A percentile compares a stretch with the other conserved stretches of the same genome.
Conservation (phyloP, 2,888 invertebrate genomes). For the Pecten maximus region DNA sequence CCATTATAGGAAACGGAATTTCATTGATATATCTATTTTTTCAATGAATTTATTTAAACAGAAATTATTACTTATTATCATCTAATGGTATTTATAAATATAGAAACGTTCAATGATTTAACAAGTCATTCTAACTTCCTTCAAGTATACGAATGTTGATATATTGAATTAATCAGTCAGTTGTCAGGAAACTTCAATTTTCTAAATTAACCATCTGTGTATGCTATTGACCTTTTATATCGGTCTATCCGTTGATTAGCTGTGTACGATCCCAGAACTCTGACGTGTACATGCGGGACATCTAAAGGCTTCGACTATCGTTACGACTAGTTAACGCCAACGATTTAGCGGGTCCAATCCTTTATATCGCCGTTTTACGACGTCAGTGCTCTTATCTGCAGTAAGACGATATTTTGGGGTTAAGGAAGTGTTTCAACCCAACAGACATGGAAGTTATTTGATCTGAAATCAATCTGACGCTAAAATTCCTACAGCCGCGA, state of each 20-base stretch:
- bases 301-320: not conserved
- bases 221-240: not conserved
- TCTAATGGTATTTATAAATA: no score
- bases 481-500: conserved; percentile 5
- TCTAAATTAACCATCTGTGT: not conserved
- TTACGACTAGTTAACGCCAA: not conserved
- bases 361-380: conserved; percentile 29
- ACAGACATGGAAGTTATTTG: not conserved
- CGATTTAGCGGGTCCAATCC: not conserved
- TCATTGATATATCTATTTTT: no score
- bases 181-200: not conserved
- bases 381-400: not conserved
- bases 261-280: not conserved
- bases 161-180: no score
- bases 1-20: no score
- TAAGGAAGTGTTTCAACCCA: not conserved
- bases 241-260: not conserved
- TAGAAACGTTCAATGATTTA: no score
- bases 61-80: no score
- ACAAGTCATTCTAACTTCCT: no score
- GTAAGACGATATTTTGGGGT: conserved; percentile 10
- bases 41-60: no score
- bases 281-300: not conserved
- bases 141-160: no score
- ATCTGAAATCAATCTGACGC: conserved; percentile 2